Percentiles rank a stretch among this genome's conserved stretches.
phyloP scores from a whole-genome alignment of 2,113 vertebrate genomes.

The Tor tambroides region DNA sequence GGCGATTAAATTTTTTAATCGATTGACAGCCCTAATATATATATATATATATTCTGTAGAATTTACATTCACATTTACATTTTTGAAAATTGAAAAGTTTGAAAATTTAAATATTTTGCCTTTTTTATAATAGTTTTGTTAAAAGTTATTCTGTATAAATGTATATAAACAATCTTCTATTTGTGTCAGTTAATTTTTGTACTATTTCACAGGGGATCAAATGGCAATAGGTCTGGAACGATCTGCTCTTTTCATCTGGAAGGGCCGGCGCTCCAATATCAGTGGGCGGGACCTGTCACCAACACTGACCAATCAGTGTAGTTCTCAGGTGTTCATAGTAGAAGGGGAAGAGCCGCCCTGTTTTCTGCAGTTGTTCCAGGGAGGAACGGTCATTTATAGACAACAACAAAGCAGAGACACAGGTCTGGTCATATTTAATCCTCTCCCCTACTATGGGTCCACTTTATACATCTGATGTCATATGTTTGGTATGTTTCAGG shows the following conservation, averaged over 20 bases:
- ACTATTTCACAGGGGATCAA: constrained; percentile 50
- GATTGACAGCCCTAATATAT: too few relatives aligned
- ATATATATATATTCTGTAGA: too few relatives aligned
- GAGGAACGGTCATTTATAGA: constrained; percentile 74
- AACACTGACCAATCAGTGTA: constrained; percentile 64
- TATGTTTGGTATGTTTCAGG: constrained; percentile 36
- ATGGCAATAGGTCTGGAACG: not conserved
- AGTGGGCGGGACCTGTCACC: constrained; percentile 68
- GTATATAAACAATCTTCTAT: not conserved
- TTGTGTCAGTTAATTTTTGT: not conserved
- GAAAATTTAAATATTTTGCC: too few relatives aligned
- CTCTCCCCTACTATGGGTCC: not conserved
- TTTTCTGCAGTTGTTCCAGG: constrained; percentile 81
- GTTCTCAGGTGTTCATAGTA: constrained; percentile 70
- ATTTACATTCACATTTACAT: too few relatives aligned
- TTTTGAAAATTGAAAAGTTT: too few relatives aligned
- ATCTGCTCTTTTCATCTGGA: too few relatives aligned
- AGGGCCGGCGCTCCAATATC: constrained; percentile 53
- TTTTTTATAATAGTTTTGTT: too few relatives aligned
- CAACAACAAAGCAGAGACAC: constrained; percentile 54
- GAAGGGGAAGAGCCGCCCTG: constrained; percentile 78
- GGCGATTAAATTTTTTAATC: too few relatives aligned
- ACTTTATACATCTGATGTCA: not conserved
- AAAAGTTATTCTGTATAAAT: not conserved
- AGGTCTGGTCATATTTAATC: constrained; percentile 61